These are phyloP conservation scores for Drosophila hamatofila DNA, from an alignment of 2,888 invertebrate species.

Conservation along the genomic window DNA sequence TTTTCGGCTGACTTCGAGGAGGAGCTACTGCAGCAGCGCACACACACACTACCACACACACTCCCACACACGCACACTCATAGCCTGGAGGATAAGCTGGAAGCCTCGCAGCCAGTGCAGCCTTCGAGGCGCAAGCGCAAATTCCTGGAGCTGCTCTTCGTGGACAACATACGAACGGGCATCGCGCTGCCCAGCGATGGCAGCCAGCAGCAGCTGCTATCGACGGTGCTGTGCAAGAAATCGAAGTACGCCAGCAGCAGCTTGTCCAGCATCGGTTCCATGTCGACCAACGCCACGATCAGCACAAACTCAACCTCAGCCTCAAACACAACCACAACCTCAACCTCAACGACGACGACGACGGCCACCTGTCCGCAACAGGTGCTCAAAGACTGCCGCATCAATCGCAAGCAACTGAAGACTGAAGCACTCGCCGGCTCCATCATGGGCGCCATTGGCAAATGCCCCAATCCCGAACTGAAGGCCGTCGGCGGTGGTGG, in stretches of 20 bases:
- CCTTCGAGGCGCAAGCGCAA: slow-evolving; percentile 53
- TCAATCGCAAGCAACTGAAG: slow-evolving; percentile 80
- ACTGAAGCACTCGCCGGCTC: slow-evolving; percentile 82
- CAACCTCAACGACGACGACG: slow-evolving; percentile 12
- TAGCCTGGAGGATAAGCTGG: slow-evolving; percentile 9
- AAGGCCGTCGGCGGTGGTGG: slow-evolving; percentile 19
- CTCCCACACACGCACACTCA: slow-evolving; percentile 28
- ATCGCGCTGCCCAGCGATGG: slow-evolving; percentile 57
- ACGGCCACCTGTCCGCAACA: slow-evolving; percentile 62
- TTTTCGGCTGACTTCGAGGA: slow-evolving; percentile 84
- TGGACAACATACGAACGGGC: slow-evolving; percentile 74
- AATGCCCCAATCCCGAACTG: slow-evolving; percentile 71
- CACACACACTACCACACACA: slow-evolving; percentile 29
- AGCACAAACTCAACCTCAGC: too few relatives aligned
- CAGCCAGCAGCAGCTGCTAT: slow-evolving; percentile 8
- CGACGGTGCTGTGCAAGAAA: slow-evolving; percentile 60
- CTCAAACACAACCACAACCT: slow-evolving; percentile 9
- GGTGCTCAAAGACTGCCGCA: slow-evolving; percentile 76
- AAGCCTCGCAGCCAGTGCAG: neutral
- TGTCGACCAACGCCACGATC: slow-evolving; percentile 1
- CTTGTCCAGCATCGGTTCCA: slow-evolving; percentile 40
- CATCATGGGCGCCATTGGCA: slow-evolving; percentile 83
- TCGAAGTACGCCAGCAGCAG: slow-evolving; percentile 59
- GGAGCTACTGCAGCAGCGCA: slow-evolving; percentile 73
- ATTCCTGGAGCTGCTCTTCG: slow-evolving; percentile 73